Evolutionary conservation across 1,140 invertebrate genomes (phyloP).

Genomic region (Streblospio benedicti): DNA sequence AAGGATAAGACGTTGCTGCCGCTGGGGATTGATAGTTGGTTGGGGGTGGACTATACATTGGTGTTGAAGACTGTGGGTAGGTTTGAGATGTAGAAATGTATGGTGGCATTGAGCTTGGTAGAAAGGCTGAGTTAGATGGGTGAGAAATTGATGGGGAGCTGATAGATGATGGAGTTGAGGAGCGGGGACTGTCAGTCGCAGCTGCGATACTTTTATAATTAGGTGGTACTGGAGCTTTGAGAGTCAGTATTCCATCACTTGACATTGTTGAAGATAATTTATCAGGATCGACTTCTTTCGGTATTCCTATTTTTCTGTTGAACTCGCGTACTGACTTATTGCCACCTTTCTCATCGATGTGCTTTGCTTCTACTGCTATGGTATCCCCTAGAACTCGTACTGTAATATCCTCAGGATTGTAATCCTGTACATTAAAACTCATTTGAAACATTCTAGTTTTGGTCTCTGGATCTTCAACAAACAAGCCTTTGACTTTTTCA

Average conservation of each 20-base stretch:
- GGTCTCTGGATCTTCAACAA: constrained; percentile 12
- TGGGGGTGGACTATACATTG: not conserved
- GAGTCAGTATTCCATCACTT: constrained; percentile 46
- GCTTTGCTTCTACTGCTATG: constrained; percentile 44
- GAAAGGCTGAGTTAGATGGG: not conserved
- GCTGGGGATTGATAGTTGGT: not conserved
- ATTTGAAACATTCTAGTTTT: constrained; percentile 12
- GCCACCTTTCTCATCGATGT: constrained; percentile 44
- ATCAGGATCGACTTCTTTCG: constrained; percentile 46
- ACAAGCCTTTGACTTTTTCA: constrained; percentile 11
- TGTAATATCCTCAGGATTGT: constrained; percentile 14
- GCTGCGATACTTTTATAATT: not conserved
- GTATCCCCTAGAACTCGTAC: constrained; percentile 6
- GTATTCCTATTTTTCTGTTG: constrained; percentile 47
- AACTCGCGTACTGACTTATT: constrained; percentile 45
- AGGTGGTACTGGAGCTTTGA: constrained; percentile 44
- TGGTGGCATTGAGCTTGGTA: not conserved
- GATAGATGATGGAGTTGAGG: not conserved
- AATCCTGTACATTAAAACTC: constrained; percentile 16
- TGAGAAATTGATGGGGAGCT: not conserved
- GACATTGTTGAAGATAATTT: constrained; percentile 42
- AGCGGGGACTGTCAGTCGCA: not conserved
- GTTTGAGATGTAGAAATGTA: not conserved
- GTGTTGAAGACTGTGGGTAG: not conserved
- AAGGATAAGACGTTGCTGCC: not conserved